Conservation (phyloP, 2,888 invertebrate species). For the Stegophylla sp. region DNA sequence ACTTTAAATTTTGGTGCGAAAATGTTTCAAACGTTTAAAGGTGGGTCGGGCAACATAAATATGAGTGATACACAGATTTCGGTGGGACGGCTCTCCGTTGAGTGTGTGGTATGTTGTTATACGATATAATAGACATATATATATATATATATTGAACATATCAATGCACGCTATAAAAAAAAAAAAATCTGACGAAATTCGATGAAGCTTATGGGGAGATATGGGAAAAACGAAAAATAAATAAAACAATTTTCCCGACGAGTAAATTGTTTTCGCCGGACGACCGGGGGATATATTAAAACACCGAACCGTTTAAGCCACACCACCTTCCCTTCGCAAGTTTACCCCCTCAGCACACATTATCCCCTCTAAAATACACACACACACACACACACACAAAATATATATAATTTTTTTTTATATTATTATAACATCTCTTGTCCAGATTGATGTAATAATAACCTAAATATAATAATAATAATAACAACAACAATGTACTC, state of each 20-base stretch:
- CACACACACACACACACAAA: neutral
- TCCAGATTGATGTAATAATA: constrained; percentile 15
- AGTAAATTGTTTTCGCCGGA: constrained; percentile 51
- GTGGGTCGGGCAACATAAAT: too few relatives aligned
- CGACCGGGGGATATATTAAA: constrained; percentile 50
- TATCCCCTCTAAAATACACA: constrained; percentile 5
- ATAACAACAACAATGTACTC: neutral
- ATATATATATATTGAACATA: too few relatives aligned
- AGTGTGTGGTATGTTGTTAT: too few relatives aligned
- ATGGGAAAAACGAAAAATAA: neutral
- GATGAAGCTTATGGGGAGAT: constrained; percentile 20
- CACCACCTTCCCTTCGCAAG: too few relatives aligned
- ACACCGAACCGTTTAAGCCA: constrained; percentile 51
- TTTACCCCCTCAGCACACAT: too few relatives aligned
- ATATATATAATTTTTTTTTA: neutral
- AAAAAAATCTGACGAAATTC: constrained; percentile 35
- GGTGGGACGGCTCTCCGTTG: too few relatives aligned
- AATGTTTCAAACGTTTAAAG: too few relatives aligned
- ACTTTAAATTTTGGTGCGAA: too few relatives aligned
- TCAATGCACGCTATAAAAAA: neutral
- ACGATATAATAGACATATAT: too few relatives aligned
- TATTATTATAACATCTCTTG: constrained; percentile 20
- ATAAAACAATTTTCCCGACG: constrained; percentile 43
- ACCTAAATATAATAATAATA: neutral
- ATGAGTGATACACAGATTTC: too few relatives aligned